Evolutionary conservation across 2,113 vertebrate genomes (phyloP), one percentile per base, ranked within the genome.

Genomic region (Epinephelus cyanopodus): DNA sequence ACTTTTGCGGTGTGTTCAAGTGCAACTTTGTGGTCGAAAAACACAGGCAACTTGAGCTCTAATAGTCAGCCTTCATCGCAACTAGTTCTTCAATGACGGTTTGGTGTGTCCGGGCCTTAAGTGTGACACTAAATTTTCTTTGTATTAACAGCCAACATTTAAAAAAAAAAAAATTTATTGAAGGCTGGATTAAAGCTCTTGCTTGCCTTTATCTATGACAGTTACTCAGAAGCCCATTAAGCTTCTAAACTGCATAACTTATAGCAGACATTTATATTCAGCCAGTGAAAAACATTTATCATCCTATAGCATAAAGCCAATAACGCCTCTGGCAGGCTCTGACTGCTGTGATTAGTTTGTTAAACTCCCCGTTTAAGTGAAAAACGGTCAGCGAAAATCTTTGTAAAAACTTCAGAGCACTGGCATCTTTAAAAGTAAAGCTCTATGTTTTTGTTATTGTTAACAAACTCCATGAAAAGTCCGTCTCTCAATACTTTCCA

Each of bases 281-380:
- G 23, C 17, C 25, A 74, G 68, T 19, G 60, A 71, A 69, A 62
- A 64, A 25, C 42, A 82, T 77, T 63, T 33, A 42, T 57, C 61
- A 67, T 61, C 48, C 39, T 29, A 23, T 17, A 75, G 48, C 8
- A 12, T 19, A n/a, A 6, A 63, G 47, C 39, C 21, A 73, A 68
- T 74, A 76, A 74, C 62, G 56, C 71, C 21, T 66, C 67, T 29
- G 4, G 66, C 81, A 61, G 73, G 73, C 67, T 74, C 63, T 68
- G 25, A 54, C 62, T 63, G 39, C 71, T 62, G 62, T 77, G 56
- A 86, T 75, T 71, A 62, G 45, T 61, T 83, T 70, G 37, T 18
- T 15, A 15, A 7, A 1, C 42, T 64, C 37, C 7, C 6, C 65
- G 23, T 65, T 69, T 68, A 50, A 5, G 47, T 45, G 18, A 54